Evolutionary conservation across 2,888 invertebrate species (phyloP).

Genomic region (Lycophotia porphyrea): DNA sequence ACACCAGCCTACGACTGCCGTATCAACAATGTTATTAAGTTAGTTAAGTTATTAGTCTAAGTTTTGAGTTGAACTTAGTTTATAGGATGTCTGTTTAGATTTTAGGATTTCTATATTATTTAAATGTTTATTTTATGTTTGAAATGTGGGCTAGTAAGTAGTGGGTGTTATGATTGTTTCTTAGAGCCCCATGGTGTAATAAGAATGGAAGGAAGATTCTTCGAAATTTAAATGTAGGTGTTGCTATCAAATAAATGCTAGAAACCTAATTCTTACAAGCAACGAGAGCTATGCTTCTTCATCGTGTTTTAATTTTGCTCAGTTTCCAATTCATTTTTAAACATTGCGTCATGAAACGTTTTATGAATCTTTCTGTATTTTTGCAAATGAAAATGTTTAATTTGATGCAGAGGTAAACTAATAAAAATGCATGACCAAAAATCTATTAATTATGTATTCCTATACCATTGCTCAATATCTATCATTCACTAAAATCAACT

Average conservation of each 20-base stretch:
- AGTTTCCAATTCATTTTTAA: not conserved
- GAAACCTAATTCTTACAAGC: not conserved
- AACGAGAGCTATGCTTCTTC: too few relatives aligned
- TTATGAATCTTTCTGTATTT: not conserved
- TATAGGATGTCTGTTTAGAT: conserved; percentile 16
- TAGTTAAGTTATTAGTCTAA: conserved; percentile 47
- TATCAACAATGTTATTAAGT: conserved; percentile 52
- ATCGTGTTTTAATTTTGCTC: not conserved
- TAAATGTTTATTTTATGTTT: conserved; percentile 4
- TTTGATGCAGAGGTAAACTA: not conserved
- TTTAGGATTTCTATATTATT: conserved; percentile 28
- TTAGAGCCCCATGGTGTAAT: not conserved
- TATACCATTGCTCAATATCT: not conserved
- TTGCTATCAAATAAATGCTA: not conserved
- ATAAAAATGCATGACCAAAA: not conserved
- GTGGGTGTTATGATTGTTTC: not conserved
- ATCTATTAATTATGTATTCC: not conserved
- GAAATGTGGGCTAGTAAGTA: not conserved
- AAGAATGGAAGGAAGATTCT: not conserved
- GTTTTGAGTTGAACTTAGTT: conserved; percentile 29
- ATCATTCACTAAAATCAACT: conserved; percentile 3
- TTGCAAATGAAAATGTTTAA: not conserved
- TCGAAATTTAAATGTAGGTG: not conserved
- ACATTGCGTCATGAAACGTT: not conserved
- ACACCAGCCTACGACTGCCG: conserved; percentile 57